Evolutionary conservation across 2,797 vertebrate genomes (phyloP).

Genomic region (Sparidentex hasta): DNA sequence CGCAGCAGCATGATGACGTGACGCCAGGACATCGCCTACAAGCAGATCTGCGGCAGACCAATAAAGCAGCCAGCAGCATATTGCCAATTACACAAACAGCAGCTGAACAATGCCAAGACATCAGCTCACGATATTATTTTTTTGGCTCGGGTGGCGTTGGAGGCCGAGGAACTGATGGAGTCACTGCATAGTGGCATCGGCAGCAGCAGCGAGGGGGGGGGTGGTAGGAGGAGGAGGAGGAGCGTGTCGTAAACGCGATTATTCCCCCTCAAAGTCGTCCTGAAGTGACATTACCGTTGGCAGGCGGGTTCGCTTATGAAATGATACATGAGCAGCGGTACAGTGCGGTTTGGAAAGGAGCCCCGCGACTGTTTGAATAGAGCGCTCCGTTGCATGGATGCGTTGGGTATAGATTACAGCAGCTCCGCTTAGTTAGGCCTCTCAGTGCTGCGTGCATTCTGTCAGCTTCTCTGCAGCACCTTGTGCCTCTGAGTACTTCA

Average conservation of each 20-base stretch:
- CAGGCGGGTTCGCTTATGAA: constrained; percentile 38
- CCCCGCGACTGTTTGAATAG: constrained; percentile 9
- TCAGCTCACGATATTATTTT: constrained; percentile 42
- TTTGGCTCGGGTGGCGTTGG: constrained; percentile 30
- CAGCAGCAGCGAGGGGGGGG: neutral
- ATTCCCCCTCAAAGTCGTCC: constrained; percentile 46
- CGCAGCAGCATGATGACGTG: constrained; percentile 30
- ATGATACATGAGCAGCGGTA: constrained; percentile 25
- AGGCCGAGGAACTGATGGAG: constrained; percentile 41
- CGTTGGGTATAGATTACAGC: neutral
- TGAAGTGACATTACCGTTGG: constrained; percentile 31
- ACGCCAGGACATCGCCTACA: constrained; percentile 50
- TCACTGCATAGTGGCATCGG: constrained; percentile 33
- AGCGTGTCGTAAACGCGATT: constrained; percentile 52
- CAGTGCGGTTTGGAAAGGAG: constrained; percentile 11
- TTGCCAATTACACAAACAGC: constrained; percentile 40
- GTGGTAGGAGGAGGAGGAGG: neutral
- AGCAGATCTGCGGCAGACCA: constrained; percentile 48
- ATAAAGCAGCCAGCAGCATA: constrained; percentile 41
- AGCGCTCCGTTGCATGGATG: neutral
- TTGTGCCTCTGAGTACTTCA: neutral
- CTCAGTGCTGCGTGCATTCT: too few relatives aligned
- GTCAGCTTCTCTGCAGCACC: neutral
- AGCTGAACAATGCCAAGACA: constrained; percentile 54
- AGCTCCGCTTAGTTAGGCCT: neutral